phyloP scores from a whole-genome alignment of 2,888 invertebrate species.

The Netelia fuscicornis region DNA sequence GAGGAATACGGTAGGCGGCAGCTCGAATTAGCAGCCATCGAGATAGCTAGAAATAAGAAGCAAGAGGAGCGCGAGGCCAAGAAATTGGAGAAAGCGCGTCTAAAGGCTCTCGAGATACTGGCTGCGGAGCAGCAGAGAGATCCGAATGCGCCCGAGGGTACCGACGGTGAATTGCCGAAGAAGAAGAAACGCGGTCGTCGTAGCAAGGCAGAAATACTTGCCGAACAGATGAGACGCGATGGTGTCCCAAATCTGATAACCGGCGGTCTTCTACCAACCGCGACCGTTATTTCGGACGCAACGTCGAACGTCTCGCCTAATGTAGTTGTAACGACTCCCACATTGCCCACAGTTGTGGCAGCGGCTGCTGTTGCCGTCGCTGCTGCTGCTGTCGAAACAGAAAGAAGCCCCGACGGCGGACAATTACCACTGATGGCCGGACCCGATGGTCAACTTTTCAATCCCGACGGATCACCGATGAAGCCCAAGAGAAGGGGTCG shows the following conservation, averaged over 20 bases:
- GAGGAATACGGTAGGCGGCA: constrained; percentile 87
- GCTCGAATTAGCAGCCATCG: constrained; percentile 85
- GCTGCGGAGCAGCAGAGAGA: constrained; percentile 80
- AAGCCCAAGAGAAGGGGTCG: constrained; percentile 83
- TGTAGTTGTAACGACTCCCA: constrained; percentile 59
- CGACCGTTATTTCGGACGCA: constrained; percentile 71
- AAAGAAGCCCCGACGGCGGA: constrained; percentile 75
- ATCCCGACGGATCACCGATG: constrained; percentile 79
- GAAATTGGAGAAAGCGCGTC: constrained; percentile 81
- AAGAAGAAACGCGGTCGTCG: constrained; percentile 83
- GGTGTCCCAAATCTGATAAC: constrained; percentile 75
- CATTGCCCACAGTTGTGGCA: constrained; percentile 60
- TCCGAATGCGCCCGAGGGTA: constrained; percentile 79
- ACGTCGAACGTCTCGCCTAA: constrained; percentile 72
- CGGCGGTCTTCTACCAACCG: constrained; percentile 49
- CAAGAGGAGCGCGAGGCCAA: constrained; percentile 82
- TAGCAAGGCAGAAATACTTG: constrained; percentile 83
- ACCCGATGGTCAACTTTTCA: constrained; percentile 78
- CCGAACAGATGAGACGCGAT: constrained; percentile 83
- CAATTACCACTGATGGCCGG: constrained; percentile 76
- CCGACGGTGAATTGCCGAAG: constrained; percentile 81
- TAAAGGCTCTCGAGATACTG: constrained; percentile 82
- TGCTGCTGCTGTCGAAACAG: constrained; percentile 77
- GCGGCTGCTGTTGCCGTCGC: constrained; percentile 36
- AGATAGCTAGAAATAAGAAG: constrained; percentile 82